These are phyloP conservation scores for Lampropteryx suffumata DNA, from an alignment of 2,888 invertebrate genomes.

Conservation along the genomic window DNA sequence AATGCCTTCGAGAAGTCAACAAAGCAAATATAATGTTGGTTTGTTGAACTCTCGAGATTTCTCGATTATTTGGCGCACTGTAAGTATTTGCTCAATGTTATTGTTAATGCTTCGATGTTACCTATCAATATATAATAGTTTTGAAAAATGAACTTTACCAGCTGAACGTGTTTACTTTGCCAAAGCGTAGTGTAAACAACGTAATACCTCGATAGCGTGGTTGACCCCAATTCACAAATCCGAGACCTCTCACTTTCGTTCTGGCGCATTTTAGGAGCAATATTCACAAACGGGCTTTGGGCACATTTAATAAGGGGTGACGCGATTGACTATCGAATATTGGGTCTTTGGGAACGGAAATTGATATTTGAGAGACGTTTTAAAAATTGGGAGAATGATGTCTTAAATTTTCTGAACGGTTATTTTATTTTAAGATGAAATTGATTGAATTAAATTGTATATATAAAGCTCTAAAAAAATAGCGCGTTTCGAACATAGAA, in stretches of 20 bases:
- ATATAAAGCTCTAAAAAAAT: too few relatives aligned
- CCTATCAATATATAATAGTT: too few relatives aligned
- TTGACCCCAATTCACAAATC: slow-evolving; percentile 42
- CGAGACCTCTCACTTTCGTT: slow-evolving; percentile 48
- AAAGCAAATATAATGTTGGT: too few relatives aligned
- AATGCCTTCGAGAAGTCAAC: too few relatives aligned
- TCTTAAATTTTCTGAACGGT: slow-evolving; percentile 4
- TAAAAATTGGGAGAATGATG: slow-evolving; percentile 8
- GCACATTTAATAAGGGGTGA: slow-evolving; percentile 25
- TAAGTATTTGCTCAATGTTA: too few relatives aligned
- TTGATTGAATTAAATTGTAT: too few relatives aligned
- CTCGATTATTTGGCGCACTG: too few relatives aligned
- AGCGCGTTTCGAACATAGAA: too few relatives aligned
- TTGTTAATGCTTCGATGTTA: too few relatives aligned
- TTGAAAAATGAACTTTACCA: neutral
- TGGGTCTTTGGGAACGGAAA: slow-evolving; percentile 18
- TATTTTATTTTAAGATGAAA: neutral
- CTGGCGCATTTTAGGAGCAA: slow-evolving; percentile 17
- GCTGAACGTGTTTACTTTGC: slow-evolving; percentile 7
- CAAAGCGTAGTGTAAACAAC: slow-evolving; percentile 50
- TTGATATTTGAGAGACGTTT: slow-evolving; percentile 24
- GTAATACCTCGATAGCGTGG: slow-evolving; percentile 50
- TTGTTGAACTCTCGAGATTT: too few relatives aligned
- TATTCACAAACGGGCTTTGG: slow-evolving; percentile 17
- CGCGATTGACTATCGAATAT: slow-evolving; percentile 24